Base-by-base conservation (phyloP, 2,113 vertebrate genomes). In the Pimephales promelas region DNA sequence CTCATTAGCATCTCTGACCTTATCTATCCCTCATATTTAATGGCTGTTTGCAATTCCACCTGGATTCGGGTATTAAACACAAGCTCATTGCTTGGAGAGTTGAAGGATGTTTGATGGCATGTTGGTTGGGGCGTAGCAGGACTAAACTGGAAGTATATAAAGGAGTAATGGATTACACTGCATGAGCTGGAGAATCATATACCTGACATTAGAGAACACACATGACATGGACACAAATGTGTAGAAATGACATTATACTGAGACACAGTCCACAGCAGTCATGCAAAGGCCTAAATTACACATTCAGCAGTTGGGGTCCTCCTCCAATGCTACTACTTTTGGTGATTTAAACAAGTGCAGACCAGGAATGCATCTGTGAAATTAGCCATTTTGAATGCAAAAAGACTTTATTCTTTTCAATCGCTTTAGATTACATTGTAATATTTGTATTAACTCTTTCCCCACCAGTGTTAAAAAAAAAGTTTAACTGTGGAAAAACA, bases 131-230 rank as follows among this genome's bases (percentile, higher is more conserved):
- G 75, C 61, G 6, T 34, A 18, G 11, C 61, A 72, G 22, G 16
- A 43, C 24, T 31, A 81, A 18, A 52, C 84, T 40, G 54, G 34
- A 72, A 47, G 87, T 90, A 86, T 92, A 88, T 89, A 86, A 90
- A 87, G 84, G 87, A 84, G 80, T 89, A 90, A 91, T 89, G 87
- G 86, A 82, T 89, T 88, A 88, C 87, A 77, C 88, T 73, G 89
- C 64, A 72, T 57, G 83, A 68, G 56, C 86, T 88, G 84, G 86
- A 78, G 76, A 88, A 89, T 79, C 62, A 8, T 34, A 88, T 80
- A 49, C 31, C 20, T n/a, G 56, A 80, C 36, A 54, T 61, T 62
- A 62, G 54, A 61, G 56, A 36, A 45, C 22, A 45, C 10, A 4
- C 56, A 61, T 40, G 14, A 6, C 47, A 71, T 56, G 11, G 45